A percentile compares a stretch with the other conserved stretches of the same genome.
These are phyloP conservation scores for Spialia ferax DNA, from an alignment of 2,888 invertebrate species.

Conservation along the genomic window DNA sequence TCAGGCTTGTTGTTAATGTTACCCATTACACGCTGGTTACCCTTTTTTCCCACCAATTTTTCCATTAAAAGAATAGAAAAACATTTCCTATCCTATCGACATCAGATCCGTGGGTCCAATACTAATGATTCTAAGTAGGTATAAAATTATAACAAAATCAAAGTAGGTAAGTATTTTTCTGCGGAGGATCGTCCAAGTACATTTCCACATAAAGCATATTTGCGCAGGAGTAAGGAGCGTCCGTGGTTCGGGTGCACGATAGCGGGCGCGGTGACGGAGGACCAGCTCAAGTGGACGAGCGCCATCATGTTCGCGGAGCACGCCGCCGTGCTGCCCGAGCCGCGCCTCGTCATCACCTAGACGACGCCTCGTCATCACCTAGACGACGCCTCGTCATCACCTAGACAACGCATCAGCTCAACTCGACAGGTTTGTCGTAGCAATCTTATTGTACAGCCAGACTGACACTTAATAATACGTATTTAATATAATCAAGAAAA, in stretches of 20 bases:
- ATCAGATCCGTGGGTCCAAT: too few relatives aligned
- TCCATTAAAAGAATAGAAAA: too few relatives aligned
- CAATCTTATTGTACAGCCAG: background rate
- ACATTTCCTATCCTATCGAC: too few relatives aligned
- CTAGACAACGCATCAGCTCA: constrained; percentile 56
- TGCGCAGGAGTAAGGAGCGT: constrained; percentile 89
- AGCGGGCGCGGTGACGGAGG: constrained; percentile 91
- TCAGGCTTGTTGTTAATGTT: too few relatives aligned
- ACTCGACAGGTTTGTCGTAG: background rate
- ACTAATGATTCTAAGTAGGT: too few relatives aligned
- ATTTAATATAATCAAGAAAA: too few relatives aligned
- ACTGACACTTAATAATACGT: too few relatives aligned
- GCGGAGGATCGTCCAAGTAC: background rate
- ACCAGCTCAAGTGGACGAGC: constrained; percentile 92
- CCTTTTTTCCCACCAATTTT: too few relatives aligned
- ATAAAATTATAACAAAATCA: too few relatives aligned
- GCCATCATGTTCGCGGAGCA: constrained; percentile 92
- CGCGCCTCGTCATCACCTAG: constrained; percentile 75
- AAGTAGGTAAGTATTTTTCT: too few relatives aligned
- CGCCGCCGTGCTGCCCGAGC: constrained; percentile 85
- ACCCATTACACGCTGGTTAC: too few relatives aligned
- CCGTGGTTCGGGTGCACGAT: constrained; percentile 94
- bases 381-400: constrained; percentile 70
- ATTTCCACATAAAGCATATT: background rate
- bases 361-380: constrained; percentile 71